Base-by-base conservation (phyloP, 2,797 vertebrate species). In the Mormyrus proboscirostris region DNA sequence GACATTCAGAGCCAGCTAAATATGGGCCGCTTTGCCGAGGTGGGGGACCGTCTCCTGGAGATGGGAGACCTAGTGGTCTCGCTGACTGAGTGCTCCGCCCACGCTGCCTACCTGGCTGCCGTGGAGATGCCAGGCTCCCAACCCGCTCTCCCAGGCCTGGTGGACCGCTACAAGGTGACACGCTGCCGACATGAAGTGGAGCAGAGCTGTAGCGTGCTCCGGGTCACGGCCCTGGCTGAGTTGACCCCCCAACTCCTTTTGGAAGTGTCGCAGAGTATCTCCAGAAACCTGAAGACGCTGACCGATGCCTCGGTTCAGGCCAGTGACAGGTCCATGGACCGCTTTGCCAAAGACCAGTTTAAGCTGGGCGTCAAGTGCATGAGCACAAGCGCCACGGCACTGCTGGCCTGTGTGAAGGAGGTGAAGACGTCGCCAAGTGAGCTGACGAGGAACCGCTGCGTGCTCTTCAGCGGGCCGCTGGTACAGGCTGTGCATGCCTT, bases 1-100 rank as follows among this genome's bases (percentile, higher is more conserved):
- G 99, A 99, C 90, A 97, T 99, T 91, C 99, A 99, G 95, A 99
- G 98, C 95, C 98, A 99, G 95, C 98, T 99, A 91, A 99, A 99
- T 93, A 99, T 99, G 99, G 99, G 99, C 92, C 97, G 97, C 91
- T 99, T 98, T 86, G 93, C 94, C 0, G 99, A 99, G 92, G 98
- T 97, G 6, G 98, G 97, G 3, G 98, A 98, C 92, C 97, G 97
- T 88, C 95, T 99, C 87, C 91, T 95, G 93, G 98, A 99, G 93
- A 97, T 99, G 97, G 97, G 97, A 0, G 97, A 98, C 92, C 92
- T 99, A 91, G 98, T 99, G 93, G 98, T 99, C 90, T 98, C 99
- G 1, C 92, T 99, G 93, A 98, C 98, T 0, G 98, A 99, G 91
- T 98, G 97, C 92, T 99, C 99, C 0, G 98, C 98, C 9, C 98